Base-by-base conservation (phyloP, 2,113 vertebrate genomes). In the Phaethon lepturus region DNA sequence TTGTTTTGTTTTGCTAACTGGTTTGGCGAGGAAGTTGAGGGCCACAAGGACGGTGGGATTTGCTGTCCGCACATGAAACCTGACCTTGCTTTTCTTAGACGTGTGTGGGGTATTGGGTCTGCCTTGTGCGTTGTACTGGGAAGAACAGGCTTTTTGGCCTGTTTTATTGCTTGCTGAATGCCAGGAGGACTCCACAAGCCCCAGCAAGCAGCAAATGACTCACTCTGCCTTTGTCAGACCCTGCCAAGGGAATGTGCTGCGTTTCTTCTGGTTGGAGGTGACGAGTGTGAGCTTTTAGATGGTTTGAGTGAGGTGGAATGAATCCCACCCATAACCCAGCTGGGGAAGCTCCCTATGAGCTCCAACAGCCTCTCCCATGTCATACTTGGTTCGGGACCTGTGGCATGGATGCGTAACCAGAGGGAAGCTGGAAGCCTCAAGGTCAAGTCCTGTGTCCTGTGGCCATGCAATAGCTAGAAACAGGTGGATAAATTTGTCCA, bases 181-280 rank as follows among this genome's bases (percentile, higher is more conserved):
- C 93, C 93, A 73, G 85, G 71, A 94, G 92, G 82, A 83, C 92
- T 69, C 55, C 71, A 7, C 93, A 95, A 88, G 97, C 88, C 93
- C 85, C 66, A 6, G 90, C 96, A 96, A 35, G 97, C 78, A 69
- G 84, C 4, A 1, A 20, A 59, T 96, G 96, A 96, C 69, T 96
- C 95, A 96, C 11, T 10, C 19, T 7, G 90, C 52, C 95, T 91
- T 73, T 72, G 95, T 72, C 90, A 95, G 93, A 60, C 91, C 82
- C 71, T 95, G 92, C 95, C 86, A 81, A 71, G 80, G 86, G 77
- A 96, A 78, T 3, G 79, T 29, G 86, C 40, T 49, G 3, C 88
- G 84, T 73, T 19, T 56, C 71, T 88, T 72, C 86, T 56, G 79
- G 49, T 86, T 59, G 67, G n/a, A 66, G 69, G n/a, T 66, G 79